phyloP scores from a whole-genome alignment of 1,140 invertebrate species.

The Arion vulgaris region DNA sequence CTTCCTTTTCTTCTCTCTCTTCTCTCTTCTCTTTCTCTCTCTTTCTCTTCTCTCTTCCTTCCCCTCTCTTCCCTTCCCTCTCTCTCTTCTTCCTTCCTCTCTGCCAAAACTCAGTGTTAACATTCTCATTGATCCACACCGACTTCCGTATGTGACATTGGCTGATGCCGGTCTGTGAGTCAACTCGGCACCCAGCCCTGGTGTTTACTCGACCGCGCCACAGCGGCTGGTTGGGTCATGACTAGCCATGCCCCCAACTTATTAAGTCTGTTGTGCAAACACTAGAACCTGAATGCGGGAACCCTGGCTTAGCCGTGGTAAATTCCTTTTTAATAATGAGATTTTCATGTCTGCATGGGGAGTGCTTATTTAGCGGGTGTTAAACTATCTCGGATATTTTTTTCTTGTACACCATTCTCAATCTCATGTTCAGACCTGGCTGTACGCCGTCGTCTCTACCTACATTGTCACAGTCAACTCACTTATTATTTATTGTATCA shows the following conservation, averaged over 20 bases:
- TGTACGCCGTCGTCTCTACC: no score
- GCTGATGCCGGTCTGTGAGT: background rate
- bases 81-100: constrained; percentile 32
- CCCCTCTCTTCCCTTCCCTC: constrained; percentile 14
- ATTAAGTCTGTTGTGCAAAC: constrained; percentile 20
- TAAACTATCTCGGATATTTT: no score
- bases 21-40: background rate
- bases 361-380: background rate
- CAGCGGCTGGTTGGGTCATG: constrained; percentile 14
- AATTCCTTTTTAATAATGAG: constrained; percentile 40
- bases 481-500: no score
- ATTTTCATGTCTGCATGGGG: constrained; percentile 15
- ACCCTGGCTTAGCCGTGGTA: background rate
- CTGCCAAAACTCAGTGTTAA: no score
- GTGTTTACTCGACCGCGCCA: constrained; percentile 28
- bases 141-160: background rate
- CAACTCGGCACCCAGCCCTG: background rate
- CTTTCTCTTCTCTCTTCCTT: constrained; percentile 10
- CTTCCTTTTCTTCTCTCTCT: no score
- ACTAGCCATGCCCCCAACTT: constrained; percentile 32
- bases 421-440: no score
- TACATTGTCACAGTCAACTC: no score
- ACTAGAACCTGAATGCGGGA: background rate
- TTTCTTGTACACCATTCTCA: no score
- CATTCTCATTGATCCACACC: background rate